A percentile compares a stretch with the other conserved stretches of the same genome.
These are phyloP conservation scores for Megastigmus dorsalis DNA, from an alignment of 2,888 invertebrate genomes.

Conservation along the genomic window DNA sequence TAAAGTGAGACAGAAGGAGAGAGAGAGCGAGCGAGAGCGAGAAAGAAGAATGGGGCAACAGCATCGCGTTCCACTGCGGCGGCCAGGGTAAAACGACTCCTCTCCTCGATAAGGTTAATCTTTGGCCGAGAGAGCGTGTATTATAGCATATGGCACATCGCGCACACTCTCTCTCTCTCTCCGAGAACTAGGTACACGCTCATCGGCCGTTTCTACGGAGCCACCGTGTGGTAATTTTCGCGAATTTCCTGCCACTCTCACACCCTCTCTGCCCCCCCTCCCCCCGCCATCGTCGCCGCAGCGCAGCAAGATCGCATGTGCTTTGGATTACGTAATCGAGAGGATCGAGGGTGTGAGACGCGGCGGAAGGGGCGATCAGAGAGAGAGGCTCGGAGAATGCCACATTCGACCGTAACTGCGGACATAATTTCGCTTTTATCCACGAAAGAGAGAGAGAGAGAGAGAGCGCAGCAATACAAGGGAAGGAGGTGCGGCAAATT, in stretches of 20 bases:
- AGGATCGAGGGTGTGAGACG: not conserved
- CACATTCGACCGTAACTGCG: too few relatives aligned
- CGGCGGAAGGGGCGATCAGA: too few relatives aligned
- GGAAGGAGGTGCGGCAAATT: too few relatives aligned
- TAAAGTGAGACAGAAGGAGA: too few relatives aligned
- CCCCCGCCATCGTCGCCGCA: not conserved
- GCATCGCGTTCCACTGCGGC: constrained; percentile 38
- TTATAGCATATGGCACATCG: too few relatives aligned
- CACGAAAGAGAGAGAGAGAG: too few relatives aligned
- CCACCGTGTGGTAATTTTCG: constrained; percentile 25
- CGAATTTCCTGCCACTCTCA: not conserved
- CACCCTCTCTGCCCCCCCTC: not conserved
- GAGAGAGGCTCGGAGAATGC: too few relatives aligned
- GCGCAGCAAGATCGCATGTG: not conserved
- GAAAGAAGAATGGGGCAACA: constrained; percentile 1
- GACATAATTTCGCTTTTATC: too few relatives aligned
- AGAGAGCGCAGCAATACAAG: too few relatives aligned
- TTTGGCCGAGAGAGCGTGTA: not conserved
- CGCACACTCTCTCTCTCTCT: too few relatives aligned
- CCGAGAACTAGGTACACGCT: constrained; percentile 35
- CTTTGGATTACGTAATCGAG: constrained; percentile 12
- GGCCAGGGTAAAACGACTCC: constrained; percentile 35
- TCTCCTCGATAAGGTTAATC: constrained; percentile 46
- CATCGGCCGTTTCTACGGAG: too few relatives aligned
- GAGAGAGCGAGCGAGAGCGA: too few relatives aligned